Evolutionary conservation across 2,888 invertebrate genomes (phyloP), one percentile per base, ranked within the genome.

Genomic region (Lycia hirtaria): DNA sequence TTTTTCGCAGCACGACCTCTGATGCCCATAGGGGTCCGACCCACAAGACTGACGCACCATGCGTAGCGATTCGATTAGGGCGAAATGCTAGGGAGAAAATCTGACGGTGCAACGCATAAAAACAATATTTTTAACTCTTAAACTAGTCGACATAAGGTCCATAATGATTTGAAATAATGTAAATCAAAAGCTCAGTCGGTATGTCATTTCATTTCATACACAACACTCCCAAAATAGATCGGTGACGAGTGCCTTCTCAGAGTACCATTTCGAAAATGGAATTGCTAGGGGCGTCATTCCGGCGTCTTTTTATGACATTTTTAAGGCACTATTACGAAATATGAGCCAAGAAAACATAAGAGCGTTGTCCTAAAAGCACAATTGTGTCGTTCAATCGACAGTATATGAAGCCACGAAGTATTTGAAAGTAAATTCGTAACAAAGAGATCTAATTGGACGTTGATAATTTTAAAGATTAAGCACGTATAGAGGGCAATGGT

Each of bases 1-100:
- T 92, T 87, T 89, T 87, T 85, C 82, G 81, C 81, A 78, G 78
- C 72, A 71, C 82, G 82, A 84, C 83, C 85, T 88, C 87, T 83
- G 83, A 83, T 83, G 87, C 87, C 83, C 85, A 74, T 83, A 85
- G 85, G 89, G 88, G 87, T 81, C 70, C 72, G 75, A 78, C 85
- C 85, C 84, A 83, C 80, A 85, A 86, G 87, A 85, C 81, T 77
- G 78, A 83, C 82, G 83, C 87, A 85, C 90, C 86, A 88, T 84
- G 85, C 90, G 89, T 89, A 83, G 82, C 83, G 73, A 92, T 91
- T 91, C 87, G 89, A 92, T 92, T 91, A 92, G 92, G 92, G 90
- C 87, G 88, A 88, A 88, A 77, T 77, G 75, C 82, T 80, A 80
- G 88, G 88, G 90, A 80, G 79, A 73, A 73, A 71, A 78, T 83